Evolutionary conservation across 2,797 vertebrate genomes (phyloP).

Genomic region (Anguilla anguilla): DNA sequence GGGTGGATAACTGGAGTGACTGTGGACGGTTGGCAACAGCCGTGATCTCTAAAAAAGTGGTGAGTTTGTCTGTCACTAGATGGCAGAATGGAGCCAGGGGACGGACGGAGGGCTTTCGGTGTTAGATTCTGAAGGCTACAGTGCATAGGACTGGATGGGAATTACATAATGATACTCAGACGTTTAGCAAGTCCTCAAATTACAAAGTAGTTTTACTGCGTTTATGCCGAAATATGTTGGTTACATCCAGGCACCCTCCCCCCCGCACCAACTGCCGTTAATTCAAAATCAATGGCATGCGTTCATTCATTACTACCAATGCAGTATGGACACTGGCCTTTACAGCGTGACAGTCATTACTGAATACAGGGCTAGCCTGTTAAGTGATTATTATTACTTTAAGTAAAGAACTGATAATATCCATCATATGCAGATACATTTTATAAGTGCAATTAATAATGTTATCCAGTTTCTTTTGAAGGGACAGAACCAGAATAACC

Average conservation of each 20-base stretch:
- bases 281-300: conserved; percentile 7
- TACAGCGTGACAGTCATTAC: neutral
- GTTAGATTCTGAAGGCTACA: conserved; percentile 47
- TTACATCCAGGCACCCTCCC: neutral
- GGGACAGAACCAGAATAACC: neutral
- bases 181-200: conserved; percentile 49
- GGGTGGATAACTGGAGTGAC: neutral
- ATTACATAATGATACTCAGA: conserved; percentile 76
- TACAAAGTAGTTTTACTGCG: conserved; percentile 31
- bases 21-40: neutral
- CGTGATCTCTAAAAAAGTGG: neutral
- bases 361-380: neutral
- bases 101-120: conserved; percentile 27
- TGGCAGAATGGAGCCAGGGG: conserved; percentile 88
- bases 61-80: conserved; percentile 77
- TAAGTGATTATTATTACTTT: neutral
- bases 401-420: neutral
- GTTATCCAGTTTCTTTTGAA: neutral
- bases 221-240: conserved; percentile 20
- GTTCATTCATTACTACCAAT: conserved; percentile 19
- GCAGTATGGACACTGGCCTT: neutral
- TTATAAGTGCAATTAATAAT: neutral
- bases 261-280: neutral
- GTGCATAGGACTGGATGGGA: conserved; percentile 52
- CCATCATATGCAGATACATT: neutral